A percentile compares a stretch with the other conserved stretches of the same genome.
Conservation (phyloP, 2,797 vertebrate genomes). For the Loriculus beryllinus region DNA sequence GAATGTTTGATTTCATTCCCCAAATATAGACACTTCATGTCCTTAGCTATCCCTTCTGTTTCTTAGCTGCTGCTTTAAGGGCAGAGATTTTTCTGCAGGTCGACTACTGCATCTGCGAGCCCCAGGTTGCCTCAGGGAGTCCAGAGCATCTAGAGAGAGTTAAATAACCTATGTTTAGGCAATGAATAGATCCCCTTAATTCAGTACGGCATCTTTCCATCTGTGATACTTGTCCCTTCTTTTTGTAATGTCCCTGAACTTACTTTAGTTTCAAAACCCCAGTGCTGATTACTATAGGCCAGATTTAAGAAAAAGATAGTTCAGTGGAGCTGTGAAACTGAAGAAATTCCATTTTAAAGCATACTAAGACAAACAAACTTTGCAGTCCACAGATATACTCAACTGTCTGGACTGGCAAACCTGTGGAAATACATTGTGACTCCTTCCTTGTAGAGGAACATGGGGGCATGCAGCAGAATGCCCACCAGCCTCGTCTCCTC, state of each 20-base stretch:
- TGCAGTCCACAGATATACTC: neutral
- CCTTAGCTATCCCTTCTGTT: neutral
- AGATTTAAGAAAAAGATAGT: neutral
- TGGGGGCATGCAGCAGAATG: fast-evolving
- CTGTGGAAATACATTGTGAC: neutral
- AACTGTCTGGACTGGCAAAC: neutral
- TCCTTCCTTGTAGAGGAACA: neutral
- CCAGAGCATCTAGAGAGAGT: neutral
- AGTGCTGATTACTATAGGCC: neutral
- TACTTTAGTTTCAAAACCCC: neutral
- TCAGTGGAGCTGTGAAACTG: neutral
- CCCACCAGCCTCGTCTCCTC: fast-evolving
- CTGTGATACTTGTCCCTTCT: neutral
- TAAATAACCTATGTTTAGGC: neutral
- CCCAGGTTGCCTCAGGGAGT: neutral
- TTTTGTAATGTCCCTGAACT: neutral
- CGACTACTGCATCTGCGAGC: neutral
- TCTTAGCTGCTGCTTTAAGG: neutral
- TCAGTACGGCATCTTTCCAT: neutral
- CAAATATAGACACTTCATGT: neutral
- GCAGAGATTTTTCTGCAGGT: neutral
- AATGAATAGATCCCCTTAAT: neutral
- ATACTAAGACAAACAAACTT: neutral
- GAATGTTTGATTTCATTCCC: neutral
- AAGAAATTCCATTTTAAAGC: neutral